Base-by-base conservation (phyloP, 1,140 invertebrate species). In the Wiebesia pumilae region DNA sequence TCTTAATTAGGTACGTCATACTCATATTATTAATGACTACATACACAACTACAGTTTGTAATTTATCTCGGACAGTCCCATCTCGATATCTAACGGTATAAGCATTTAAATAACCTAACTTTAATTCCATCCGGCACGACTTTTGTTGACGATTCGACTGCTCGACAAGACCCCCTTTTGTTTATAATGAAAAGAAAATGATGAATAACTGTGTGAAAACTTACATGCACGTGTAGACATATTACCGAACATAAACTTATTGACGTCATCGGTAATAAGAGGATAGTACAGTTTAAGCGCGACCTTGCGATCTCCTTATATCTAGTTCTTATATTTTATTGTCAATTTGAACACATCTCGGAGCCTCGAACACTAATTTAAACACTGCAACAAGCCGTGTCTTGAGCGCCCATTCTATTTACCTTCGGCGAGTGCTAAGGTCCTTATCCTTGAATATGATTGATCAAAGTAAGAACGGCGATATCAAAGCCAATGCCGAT, bases 161-260 rank as follows among this genome's bases (percentile, higher is more conserved):
- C 12, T 47, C 43, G 4, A 12, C 12, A 4, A 47, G 43, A 47
- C 4, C 43, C 12, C 12, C 43, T 47, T 47, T 7, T 16, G 51
- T 19, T 54, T 54, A 16, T 2, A 54, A 54, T 54, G 2, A 2
- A 7, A 2, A 19, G 30, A 16, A n/a, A 30, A 73, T 40, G 1
- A 73, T 73, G 14, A 73, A 73, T 71, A 71, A 71, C 33, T 38
- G 19, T 71, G 33, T 73, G 69, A 40, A 19, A 73, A 73, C 69
- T 73, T 73, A 73, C 69, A 30, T 73, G 69, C 33, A 40, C 69
- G 69, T 73, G 69, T 40, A 73, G 69, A 40, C 69, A 73, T 73
- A 73, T 40, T 4, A 73, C 69, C 19, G 69, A 73, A 35, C 69
- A 73, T 30, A 73, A 73, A 40, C n/a, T 73, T 4, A 73, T 73